Evolutionary conservation across 2,113 vertebrate species (phyloP).

Genomic region (Opisthocomus hoazin): DNA sequence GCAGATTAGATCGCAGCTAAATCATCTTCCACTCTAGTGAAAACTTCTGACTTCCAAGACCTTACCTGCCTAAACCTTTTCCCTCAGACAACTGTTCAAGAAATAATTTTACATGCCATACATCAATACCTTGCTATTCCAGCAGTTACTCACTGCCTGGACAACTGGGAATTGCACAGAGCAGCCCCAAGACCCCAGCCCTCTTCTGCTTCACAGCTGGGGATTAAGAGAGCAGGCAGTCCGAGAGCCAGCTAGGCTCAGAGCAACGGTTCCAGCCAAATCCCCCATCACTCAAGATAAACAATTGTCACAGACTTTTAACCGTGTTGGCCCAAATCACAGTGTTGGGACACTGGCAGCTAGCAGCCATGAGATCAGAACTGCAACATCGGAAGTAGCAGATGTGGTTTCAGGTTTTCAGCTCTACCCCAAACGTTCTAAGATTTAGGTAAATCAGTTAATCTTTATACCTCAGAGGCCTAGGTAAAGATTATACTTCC

Average conservation of each 20-base stretch:
- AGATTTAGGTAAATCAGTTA: neutral
- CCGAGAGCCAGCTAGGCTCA: neutral
- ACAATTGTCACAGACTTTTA: neutral
- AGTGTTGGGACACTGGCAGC: neutral
- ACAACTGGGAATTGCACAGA: neutral
- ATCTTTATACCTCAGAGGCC: neutral
- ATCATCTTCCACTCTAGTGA: neutral
- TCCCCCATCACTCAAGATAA: neutral
- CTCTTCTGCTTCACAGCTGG: neutral
- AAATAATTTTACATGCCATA: neutral
- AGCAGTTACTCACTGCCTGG: neutral
- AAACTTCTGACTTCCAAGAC: neutral
- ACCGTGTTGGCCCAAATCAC: neutral
- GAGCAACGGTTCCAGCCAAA: neutral
- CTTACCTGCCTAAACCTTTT: neutral
- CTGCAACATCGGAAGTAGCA: rapidly evolving
- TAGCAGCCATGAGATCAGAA: neutral
- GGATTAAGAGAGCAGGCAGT: neutral
- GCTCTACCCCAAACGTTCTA: neutral
- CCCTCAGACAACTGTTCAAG: neutral
- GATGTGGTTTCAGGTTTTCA: neutral
- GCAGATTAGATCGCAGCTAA: neutral
- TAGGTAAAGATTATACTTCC: neutral
- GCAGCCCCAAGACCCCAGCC: neutral
- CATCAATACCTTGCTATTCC: neutral